These are phyloP conservation scores for Tricholaema leucomelas DNA, from an alignment of 2,113 vertebrate species.

Conservation along the genomic window DNA sequence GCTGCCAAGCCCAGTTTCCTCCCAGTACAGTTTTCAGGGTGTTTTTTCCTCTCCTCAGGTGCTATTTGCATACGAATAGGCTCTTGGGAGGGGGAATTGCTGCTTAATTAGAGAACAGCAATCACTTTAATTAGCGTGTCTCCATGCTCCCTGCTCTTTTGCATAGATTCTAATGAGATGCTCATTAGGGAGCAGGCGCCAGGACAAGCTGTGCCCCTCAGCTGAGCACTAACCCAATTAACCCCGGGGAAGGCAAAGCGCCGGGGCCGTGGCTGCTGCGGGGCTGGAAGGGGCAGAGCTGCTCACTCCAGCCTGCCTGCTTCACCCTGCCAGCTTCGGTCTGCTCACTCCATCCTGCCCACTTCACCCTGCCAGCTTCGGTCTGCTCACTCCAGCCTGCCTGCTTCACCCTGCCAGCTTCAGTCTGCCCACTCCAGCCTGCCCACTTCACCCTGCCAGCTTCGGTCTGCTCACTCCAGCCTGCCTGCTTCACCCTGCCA, in stretches of 20 bases:
- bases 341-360: background rate
- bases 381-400: no score
- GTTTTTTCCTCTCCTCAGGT: background rate
- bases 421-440: background rate
- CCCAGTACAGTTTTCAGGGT: background rate
- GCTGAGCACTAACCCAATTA: conserved; percentile 43
- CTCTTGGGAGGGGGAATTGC: conserved; percentile 71
- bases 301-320: background rate
- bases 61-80: conserved; percentile 78
- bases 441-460: background rate
- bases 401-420: background rate
- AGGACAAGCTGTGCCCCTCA: conserved; percentile 71
- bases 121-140: conserved; percentile 83
- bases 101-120: conserved; percentile 84
- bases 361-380: background rate
- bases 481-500: no score
- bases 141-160: conserved; percentile 77
- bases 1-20: background rate
- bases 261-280: background rate
- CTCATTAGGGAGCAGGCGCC: conserved; percentile 78
- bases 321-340: background rate
- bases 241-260: background rate
- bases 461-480: no score
- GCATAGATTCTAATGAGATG: conserved; percentile 81
- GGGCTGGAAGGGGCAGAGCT: background rate